These are phyloP conservation scores for Pristionchus japonicus DNA, from an alignment of 2,888 invertebrate genomes.

Conservation along the genomic window DNA sequence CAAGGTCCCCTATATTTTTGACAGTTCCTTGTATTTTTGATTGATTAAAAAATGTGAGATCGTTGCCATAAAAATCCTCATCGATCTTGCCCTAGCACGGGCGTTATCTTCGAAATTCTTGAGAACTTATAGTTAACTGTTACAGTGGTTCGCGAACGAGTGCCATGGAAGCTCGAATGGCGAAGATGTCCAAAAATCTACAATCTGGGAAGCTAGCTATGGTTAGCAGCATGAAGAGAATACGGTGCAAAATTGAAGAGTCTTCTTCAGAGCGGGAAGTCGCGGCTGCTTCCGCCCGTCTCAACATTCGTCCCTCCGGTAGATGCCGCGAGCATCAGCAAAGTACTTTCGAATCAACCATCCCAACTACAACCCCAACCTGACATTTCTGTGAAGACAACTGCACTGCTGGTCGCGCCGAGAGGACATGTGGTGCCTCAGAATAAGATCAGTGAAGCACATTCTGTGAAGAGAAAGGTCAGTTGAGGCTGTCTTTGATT, in stretches of 20 bases:
- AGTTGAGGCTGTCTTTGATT: neutral
- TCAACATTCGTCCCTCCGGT: neutral
- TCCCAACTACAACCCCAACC: neutral
- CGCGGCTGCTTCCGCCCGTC: neutral
- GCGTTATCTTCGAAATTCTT: neutral
- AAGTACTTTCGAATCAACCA: neutral
- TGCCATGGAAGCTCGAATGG: neutral
- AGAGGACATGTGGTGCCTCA: neutral
- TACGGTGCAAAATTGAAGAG: too few relatives aligned
- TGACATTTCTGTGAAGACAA: neutral
- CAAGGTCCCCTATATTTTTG: neutral
- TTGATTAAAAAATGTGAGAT: too few relatives aligned
- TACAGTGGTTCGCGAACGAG: neutral
- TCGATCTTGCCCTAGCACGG: too few relatives aligned
- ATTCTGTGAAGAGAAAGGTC: neutral
- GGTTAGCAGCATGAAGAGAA: too few relatives aligned
- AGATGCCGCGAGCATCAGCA: neutral
- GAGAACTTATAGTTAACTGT: neutral
- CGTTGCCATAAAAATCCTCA: too few relatives aligned
- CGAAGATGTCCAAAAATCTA: constrained; percentile 7
- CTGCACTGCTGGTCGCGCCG: neutral
- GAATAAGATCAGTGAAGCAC: neutral
- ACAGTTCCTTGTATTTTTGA: too few relatives aligned
- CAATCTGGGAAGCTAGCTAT: neutral
- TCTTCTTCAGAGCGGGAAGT: neutral